Base-by-base conservation (phyloP, 1,140 invertebrate genomes). In the Cyrtorhinus lividipennis region DNA sequence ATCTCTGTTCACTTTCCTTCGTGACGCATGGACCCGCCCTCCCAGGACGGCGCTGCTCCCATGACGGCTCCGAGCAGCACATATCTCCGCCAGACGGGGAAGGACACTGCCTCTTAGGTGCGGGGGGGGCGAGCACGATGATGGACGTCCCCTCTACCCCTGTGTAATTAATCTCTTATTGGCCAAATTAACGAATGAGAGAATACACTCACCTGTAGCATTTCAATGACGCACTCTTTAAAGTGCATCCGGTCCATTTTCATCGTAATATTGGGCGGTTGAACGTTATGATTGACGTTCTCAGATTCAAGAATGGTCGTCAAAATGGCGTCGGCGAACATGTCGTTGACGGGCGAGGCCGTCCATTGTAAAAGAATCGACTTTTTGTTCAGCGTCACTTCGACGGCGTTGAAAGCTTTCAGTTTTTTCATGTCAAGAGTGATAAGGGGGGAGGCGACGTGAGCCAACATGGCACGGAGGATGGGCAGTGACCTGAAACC, bases 321-420 rank as follows among this genome's bases (percentile, higher is more conserved):
- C 27, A 98, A 76, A 13, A 96, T 86, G 20, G 94, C 87, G 78
- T 99, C 95, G 1, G 95, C 93, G 75, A 91, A 98, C 91, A 98
- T 98, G 73, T 99, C 95, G 71, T 92, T 90, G 20, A 96, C 86
- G 12, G 95, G 94, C 71, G 88, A 92, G 18, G 93, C 90, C 18
- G 85, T 76, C 96, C 96, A 98, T 80, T 92, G 74, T 45, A 97
- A 78, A 0, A 87, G 84, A 2, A 93, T 83, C 63, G 90, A 83
- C 71, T 87, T 87, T 23, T 84, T 83, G 65, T 95, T 90, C n/a
- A 93, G 77, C 0, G 81, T 83, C 2, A 97, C 78, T 65, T 89
- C 89, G 24, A 97, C 78, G 65, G 83, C 84, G 64, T 83, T 82
- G 69, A 95, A 87, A 1, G 85, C 81, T n/a, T 83, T 79, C 68